Conservation (phyloP, 2,113 vertebrate species). For the Hucho hucho region DNA sequence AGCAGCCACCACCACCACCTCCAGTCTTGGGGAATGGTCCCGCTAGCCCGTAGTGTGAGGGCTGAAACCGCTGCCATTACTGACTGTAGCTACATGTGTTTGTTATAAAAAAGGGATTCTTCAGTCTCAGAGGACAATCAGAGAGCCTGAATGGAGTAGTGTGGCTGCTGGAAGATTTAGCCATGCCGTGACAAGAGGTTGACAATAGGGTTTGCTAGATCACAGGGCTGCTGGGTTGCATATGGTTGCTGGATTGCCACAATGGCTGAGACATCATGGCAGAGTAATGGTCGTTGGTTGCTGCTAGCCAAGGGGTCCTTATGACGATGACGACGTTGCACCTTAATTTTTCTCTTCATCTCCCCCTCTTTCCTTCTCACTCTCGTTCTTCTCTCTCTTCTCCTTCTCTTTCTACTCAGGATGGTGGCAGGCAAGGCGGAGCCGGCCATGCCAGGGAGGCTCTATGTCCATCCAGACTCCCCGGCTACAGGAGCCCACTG, state of each 20-base stretch:
- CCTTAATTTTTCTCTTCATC: not conserved
- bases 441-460: slow-evolving; percentile 92
- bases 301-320: no score
- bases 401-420: slow-evolving; percentile 66
- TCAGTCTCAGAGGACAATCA: not conserved
- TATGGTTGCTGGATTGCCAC: no score
- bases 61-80: slow-evolving; percentile 8
- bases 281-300: no score
- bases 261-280: no score
- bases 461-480: slow-evolving; percentile 97
- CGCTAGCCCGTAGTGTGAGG: slow-evolving; percentile 17
- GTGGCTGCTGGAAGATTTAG: not conserved
- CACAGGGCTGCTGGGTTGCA: not conserved
- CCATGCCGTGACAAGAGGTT: not conserved
- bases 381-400: not conserved
- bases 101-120: not conserved
- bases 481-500: slow-evolving; percentile 93
- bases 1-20: slow-evolving; percentile 23
- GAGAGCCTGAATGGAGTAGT: not conserved
- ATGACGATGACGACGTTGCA: no score
- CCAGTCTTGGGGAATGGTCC: slow-evolving; percentile 39
- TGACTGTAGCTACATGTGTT: not conserved
- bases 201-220: not conserved
- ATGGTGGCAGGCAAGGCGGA: slow-evolving; percentile 96
- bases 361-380: not conserved